Base-by-base conservation (phyloP, 2,113 vertebrate genomes). In the Crypturellus undulatus region DNA sequence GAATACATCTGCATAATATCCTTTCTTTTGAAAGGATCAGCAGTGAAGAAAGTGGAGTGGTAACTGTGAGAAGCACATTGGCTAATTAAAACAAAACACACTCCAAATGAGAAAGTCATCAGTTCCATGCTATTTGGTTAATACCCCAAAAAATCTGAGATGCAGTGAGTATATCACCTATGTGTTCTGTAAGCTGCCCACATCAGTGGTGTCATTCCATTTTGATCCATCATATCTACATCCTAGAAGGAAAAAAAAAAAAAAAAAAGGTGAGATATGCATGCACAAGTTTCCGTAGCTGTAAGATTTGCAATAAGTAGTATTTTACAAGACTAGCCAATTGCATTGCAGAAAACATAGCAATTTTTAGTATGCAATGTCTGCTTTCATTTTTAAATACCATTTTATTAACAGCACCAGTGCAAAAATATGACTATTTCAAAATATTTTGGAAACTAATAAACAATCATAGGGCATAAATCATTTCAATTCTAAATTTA, bases 221-320 rank as follows among this genome's bases (percentile, higher is more conserved):
- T 99, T 97, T 99, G 99, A 98, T 99, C 99, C 99, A 99, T 99
- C 99, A 99, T 99, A 98, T 99, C 99, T 91, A 99, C 99, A 97
- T 99, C 99, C 99, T 99, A 95, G 95, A 84, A 93, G 17, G 21
- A 24, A 49, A 49, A 49, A 49, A 49, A 49, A 49, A 92, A 93
- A 81, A 58, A 49, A 87, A 87, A 28, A 87, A 32, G 83, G 45
- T 91, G 69, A 97, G 34, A 63, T 19, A 94, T 95, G 60, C 36
- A 54, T 3, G 43, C 4, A 78, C 19, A 72, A 92, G 28, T 47
- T 87, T n/a, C 79, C 96, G 25, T 40, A 43, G 34, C 89, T 77
- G 82, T 2, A 77, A 43, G 1, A 5, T 70, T 40, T 91, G 59
- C 36, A 6, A 86, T 24, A 40, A 84, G 22, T 16, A 43, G 22